Base-by-base conservation (phyloP, 2,888 invertebrate species). In the Leucophora obtusa region DNA sequence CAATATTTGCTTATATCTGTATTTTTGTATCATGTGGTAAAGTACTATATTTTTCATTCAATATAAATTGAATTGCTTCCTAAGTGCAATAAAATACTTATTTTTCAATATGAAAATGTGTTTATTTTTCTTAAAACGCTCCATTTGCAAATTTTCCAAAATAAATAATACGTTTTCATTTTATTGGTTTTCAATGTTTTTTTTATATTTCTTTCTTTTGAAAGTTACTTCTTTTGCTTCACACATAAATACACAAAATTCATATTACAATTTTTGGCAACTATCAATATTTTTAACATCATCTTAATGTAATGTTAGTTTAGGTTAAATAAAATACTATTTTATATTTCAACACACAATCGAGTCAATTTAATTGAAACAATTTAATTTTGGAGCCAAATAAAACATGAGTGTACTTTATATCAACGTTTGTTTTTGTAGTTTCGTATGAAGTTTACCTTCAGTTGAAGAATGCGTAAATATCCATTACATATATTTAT, bases 121-220 rank as follows among this genome's bases (percentile, higher is more conserved):
- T 87, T 87, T 87, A 87, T 87, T 84, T 85, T 85, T 1, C 15
- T 54, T 47, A 60, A 83, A 85, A 86, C 85, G 85, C 85, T 86
- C 85, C 86, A 86, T 86, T 87, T 87, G 86, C 84, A 85, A 87
- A 86, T 87, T 86, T 86, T 85, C 84, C 86, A 87, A 87, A 86
- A 87, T 86, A 86, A 86, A 87, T 87, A 87, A 86, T 84, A 86
- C 75, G 62, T 65, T 75, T 76, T 63, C 60, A 69, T 73, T 77
- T 80, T 75, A 80, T 80, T 72, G 66, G 62, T 80, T 75, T 68
- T 68, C 43, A 33, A 43, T 28, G 4, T 28, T 6, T 28, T 28
- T 28, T 28, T 28, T 28, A 6, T 35, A 50, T 51, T 17, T 28
- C 50, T 51, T 17, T 28, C 50, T 38, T 63, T 28, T 28, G 15